Evolutionary conservation across 2,888 invertebrate species (phyloP).

Genomic region (Subacronicta megacephala): DNA sequence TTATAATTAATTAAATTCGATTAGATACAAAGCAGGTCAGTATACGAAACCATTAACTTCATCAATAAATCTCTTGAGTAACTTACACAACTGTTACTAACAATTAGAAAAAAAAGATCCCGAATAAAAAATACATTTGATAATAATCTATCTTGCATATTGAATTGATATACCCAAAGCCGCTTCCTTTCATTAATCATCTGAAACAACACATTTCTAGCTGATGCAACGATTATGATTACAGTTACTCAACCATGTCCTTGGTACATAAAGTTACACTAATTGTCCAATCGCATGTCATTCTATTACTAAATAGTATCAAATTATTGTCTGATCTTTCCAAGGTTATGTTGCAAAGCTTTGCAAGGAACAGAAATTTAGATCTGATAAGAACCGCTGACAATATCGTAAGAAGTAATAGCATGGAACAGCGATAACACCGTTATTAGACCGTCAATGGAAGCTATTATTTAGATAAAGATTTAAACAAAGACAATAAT

Average conservation of each 20-base stretch:
- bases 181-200: constrained; percentile 35
- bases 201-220: constrained; percentile 22
- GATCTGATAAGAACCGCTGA: constrained; percentile 43
- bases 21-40: too few relatives aligned
- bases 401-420: constrained; percentile 17
- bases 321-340: constrained; percentile 48
- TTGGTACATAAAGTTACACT: constrained; percentile 29
- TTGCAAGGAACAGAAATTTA: constrained; percentile 24
- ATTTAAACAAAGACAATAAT: background rate
- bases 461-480: background rate
- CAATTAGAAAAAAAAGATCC: too few relatives aligned
- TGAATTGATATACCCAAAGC: constrained; percentile 19
- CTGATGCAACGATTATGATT: constrained; percentile 33
- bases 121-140: too few relatives aligned
- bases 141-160: constrained; percentile 11
- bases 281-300: constrained; percentile 49
- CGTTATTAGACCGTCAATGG: constrained; percentile 5
- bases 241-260: constrained; percentile 36
- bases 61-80: constrained; percentile 14
- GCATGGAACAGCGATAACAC: background rate
- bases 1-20: too few relatives aligned
- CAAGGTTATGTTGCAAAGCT: constrained; percentile 50
- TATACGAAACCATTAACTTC: background rate
- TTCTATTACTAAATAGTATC: constrained; percentile 49
- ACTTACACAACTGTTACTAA: background rate